Base-by-base conservation (phyloP, 2,888 invertebrate genomes). In the Cordilura impudica region DNA sequence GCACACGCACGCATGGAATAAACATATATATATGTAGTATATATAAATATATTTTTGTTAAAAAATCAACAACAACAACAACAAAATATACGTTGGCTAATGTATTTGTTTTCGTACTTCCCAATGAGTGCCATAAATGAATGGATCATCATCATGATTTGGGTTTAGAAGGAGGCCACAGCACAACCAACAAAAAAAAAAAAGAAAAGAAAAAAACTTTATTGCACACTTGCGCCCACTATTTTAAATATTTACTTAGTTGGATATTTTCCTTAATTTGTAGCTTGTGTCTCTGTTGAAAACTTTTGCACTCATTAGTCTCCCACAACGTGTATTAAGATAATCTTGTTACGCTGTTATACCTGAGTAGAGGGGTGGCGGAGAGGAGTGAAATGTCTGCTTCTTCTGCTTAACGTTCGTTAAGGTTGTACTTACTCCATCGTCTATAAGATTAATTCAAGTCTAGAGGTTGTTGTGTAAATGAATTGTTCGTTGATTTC, bases 241-340 rank as follows among this genome's bases (percentile, higher is more conserved):
- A 19, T 31, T 21, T 71, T 43, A 43, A 26, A 61, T 53, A 58
- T 51, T 53, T 19, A 69, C 16, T 49, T 45, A 18, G 14, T 26
- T 19, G 6, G n/a, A 16, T 31, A 19, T 7, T 10, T 14, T 10
- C 49, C 49, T 75, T 67, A 71, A 70, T 79, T 81, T 80, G 61
- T 69, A 54, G 67, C 26, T 72, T 58, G 23, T 71, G 54, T 26
- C 49, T 70, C 31, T 56, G 21, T 70, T 73, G 81, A 56, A 67
- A 82, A 83, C 73, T 87, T 86, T 85, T 85, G 85, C 86, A 88
- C 88, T 88, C 88, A 88, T 88, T 88, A 88, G 88, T 88, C 88
- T 89, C 89, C 89, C 89, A 89, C 88, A 89, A 88, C 88, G 88
- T 88, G 89, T 87, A 88, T 88, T 88, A 88, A 89, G 88, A 89